Base-by-base conservation (phyloP, 2,888 invertebrate genomes). In the Drosophila fulvimacula region DNA sequence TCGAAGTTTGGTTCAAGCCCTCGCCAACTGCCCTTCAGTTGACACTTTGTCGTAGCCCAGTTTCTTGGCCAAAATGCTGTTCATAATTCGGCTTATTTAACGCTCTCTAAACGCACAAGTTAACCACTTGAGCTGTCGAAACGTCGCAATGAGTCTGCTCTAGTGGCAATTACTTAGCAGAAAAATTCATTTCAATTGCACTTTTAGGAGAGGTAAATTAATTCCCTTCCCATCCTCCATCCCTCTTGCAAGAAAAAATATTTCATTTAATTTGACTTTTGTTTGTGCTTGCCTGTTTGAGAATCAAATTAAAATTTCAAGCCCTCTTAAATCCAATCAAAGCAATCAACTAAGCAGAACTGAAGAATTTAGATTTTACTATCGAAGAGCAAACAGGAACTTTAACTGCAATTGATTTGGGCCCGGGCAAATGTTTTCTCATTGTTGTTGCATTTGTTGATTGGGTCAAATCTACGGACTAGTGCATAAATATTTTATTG, bases 31-130 rank as follows among this genome's bases (percentile, higher is more conserved):
- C 30, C 48, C 39, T 57, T 46, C 60, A 60, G 49, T 44, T 44
- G 44, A 19, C 61, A 60, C 56, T 57, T 75, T 56, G 56, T 53
- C 46, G 53, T 49, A 44, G 58, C 51, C 36, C 32, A 44, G 44
- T 72, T 70, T 51, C 55, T 55, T 27, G 74, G 44, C 66, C 51
- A 39, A 49, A 61, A 68, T 61, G 41, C 19, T 49, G 58, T 48
- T 24, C 60, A 68, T 71, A 77, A 75, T 71, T 68, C 75, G 76
- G 59, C 67, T 56, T 57, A 68, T 65, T 70, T 77, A 65, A 77
- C 51, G 79, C 55, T 46, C 55, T 41, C 41, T 32, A 24, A 59
- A 62, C 61, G 62, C 46, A 58, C 55, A 44, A 66, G 73, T 49
- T 65, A 53, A 53, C 66, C 69, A 61, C 78, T 78, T 61, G 60